Base-by-base conservation (phyloP, 1,140 invertebrate genomes). In the Armadillidium nasatum region DNA sequence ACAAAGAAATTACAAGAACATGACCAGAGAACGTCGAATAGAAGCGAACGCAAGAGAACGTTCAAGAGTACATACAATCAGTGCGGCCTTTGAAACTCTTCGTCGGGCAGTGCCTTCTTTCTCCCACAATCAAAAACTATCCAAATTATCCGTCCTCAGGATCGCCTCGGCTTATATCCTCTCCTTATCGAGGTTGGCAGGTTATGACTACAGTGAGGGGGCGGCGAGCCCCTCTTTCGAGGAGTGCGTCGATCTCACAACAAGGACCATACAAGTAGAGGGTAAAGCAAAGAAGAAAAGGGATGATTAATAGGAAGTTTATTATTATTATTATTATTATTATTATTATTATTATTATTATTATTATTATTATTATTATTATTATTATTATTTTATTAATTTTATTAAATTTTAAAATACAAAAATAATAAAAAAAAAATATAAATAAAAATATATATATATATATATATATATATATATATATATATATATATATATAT, bases 11-110 rank as follows among this genome's bases (percentile, higher is more conserved):
- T 96, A 96, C 84, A 96, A 97, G 83, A 96, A 95, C 83, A 96
- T 96, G 94, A 96, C 94, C 0, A 86, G 93, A 33, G 94, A 96
- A 82, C 87, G 94, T 77, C 86, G 94, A 44, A 95, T 96, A 82
- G 94, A 97, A 84, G 95, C 95, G 0, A 97, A 97, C 82, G 95
- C 94, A 0, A 87, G 95, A 0, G 95, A 97, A 84, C 86, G 95
- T 46, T 95, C 94, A 10, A 87, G 95, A 66, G 95, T 97, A 0
- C 95, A 97, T 84, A 96, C 94, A 0, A 97, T 97, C 78, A 95
- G 94, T 83, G 94, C 94, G 0, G 94, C 94, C 0, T 97, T 96
- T 84, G 94, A 97, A 74, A 95, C 92, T 0, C 86, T 97, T 0
- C 87, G 94, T 46, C 87, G 87, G 50, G 88, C 94, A 0, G 91